phyloP scores from a whole-genome alignment of 92 coral and sea anemone species.

The Siderastrea radians region DNA sequence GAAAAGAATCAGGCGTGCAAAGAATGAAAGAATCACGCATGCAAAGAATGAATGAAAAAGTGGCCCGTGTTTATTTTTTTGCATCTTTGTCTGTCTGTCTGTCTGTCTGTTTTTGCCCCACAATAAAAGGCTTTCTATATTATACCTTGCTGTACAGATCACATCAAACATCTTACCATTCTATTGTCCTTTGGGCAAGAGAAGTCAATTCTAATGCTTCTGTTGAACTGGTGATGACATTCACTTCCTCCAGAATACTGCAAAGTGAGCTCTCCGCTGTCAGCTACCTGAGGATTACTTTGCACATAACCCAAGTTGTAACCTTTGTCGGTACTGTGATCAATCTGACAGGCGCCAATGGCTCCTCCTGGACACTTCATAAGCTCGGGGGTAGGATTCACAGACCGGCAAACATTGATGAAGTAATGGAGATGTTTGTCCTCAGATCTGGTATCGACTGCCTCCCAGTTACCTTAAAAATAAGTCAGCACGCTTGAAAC shows the following conservation, averaged over 20 bases:
- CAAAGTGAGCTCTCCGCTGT: conserved; percentile 67
- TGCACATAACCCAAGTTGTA: conserved; percentile 85
- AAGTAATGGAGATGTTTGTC: conserved; percentile 87
- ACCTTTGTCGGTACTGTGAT: conserved; percentile 60
- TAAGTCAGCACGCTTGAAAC: neutral
- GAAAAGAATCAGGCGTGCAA: too few species aligned
- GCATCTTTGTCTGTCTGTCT: too few species aligned
- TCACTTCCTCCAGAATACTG: conserved; percentile 87
- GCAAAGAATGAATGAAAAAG: too few species aligned
- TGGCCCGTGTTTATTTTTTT: too few species aligned
- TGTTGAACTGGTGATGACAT: conserved; percentile 81
- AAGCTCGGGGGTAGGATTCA: conserved; percentile 52
- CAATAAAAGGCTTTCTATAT: too few species aligned
- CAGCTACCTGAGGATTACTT: conserved; percentile 75
- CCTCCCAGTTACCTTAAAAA: conserved; percentile 94
- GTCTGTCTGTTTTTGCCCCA: too few species aligned
- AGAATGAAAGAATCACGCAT: too few species aligned
- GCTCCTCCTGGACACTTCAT: conserved; percentile 78
- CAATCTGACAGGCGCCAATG: conserved; percentile 90
- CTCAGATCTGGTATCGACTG: conserved; percentile 83
- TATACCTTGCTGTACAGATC: neutral
- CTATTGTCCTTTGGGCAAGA: conserved; percentile 65
- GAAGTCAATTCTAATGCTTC: conserved; percentile 90
- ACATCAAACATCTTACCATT: conserved; percentile 57
- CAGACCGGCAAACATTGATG: conserved; percentile 89